Evolutionary conservation across 2,797 vertebrate species (phyloP), one percentile per base, ranked within the genome.

Genomic region (Hippoglossus hippoglossus): DNA sequence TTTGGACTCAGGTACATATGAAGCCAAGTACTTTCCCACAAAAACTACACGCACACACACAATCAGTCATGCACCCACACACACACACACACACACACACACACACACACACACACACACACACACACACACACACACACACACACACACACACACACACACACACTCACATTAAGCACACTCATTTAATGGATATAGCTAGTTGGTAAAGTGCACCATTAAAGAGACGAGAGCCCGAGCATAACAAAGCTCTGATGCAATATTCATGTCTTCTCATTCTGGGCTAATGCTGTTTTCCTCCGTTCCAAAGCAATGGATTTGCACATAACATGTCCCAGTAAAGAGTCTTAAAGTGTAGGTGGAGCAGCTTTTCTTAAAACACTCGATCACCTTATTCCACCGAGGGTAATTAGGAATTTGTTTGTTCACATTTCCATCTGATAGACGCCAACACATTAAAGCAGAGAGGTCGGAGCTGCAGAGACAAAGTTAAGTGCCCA

Each of bases 171-270:
- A 90, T 89, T 85, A 87, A 84, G 71, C 72, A 61, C 81, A 75
- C 81, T 87, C 85, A 82, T 92, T 93, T 92, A 93, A 94, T 93
- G 91, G 91, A 89, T 82, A 93, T 93, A 92, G 93, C 93, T 92
- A 90, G 89, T 93, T 94, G 91, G 92, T 95, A 96, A 97, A 96
- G 95, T 95, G 94, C 94, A 94, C 93, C 94, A 96, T 96, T 96
- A 96, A 95, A 94, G 94, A 94, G 95, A 93, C 88, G 92, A 92
- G 94, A 93, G 92, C 88, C 87, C 81, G 89, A 86, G 86, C 93
- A 91, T 92, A 95, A 95, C 94, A 96, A 95, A 93, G 93, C 94
- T 92, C 92, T 90, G 90, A 95, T 96, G 92, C 95, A 96, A 96
- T 95, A 96, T 95, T 95, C 94, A 97, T 95, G 95, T 86, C 85